A percentile compares a stretch with the other conserved stretches of the same genome.
Evolutionary conservation across 2,113 vertebrate genomes (phyloP).

Genomic region (Nannospalax galili): DNA sequence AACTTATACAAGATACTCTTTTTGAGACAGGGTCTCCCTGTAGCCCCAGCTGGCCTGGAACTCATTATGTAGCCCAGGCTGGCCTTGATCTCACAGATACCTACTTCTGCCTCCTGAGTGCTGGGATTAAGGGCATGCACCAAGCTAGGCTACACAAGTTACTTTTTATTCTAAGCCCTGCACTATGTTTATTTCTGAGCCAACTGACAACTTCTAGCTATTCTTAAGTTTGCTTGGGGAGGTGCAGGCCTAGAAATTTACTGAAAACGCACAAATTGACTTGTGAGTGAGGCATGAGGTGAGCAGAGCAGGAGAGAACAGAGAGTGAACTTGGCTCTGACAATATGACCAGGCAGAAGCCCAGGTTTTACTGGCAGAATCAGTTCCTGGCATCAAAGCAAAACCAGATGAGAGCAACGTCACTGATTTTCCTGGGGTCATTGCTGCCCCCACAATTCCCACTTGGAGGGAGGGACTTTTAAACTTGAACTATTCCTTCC

Average conservation of each 20-base stretch:
- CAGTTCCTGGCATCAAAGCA: too few species aligned
- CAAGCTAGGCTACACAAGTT: not conserved
- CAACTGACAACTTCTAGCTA: not conserved
- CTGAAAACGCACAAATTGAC: not conserved
- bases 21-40: too few species aligned
- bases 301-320: not conserved
- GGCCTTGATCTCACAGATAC: too few species aligned
- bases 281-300: accelerated
- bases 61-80: too few species aligned
- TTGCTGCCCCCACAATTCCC: too few species aligned
- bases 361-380: too few species aligned
- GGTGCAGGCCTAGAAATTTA: not conserved
- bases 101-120: too few species aligned
- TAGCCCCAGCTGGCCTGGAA: too few species aligned
- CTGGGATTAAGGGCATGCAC: too few species aligned
- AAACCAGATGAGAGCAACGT: not conserved
- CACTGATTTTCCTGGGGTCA: too few species aligned
- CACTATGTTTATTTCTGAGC: not conserved
- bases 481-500: not conserved
- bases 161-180: not conserved
- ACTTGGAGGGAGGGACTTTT: not conserved
- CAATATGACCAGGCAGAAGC: not conserved
- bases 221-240: not conserved
- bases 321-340: not conserved
- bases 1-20: too few species aligned